Evolutionary conservation across 2,888 invertebrate species (phyloP).

Genomic region (Pollenia angustigena): DNA sequence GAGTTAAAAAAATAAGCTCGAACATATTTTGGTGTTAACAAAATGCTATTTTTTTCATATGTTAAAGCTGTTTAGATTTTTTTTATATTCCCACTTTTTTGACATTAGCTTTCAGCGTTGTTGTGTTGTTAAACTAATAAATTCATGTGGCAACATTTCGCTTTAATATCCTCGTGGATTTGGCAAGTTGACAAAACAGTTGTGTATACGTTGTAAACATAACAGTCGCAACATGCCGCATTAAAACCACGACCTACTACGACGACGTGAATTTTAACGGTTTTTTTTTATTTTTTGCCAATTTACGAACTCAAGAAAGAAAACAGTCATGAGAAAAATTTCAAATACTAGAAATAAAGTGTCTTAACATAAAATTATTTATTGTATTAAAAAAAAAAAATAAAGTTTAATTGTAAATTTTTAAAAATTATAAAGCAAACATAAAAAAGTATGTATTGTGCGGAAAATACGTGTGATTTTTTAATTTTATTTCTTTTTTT

Average conservation of each 20-base stretch:
- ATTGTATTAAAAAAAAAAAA: conserved; percentile 4
- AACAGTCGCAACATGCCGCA: conserved; percentile 54
- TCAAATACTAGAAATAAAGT: conserved; percentile 36
- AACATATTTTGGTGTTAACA: no score
- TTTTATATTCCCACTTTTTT: no score
- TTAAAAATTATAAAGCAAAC: background rate
- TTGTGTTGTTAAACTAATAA: background rate
- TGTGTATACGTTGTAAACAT: conserved; percentile 53
- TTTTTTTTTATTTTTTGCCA: background rate
- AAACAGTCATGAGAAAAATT: conserved; percentile 42
- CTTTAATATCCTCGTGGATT: conserved; percentile 34
- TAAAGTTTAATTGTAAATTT: background rate
- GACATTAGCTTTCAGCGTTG: background rate
- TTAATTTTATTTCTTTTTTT: no score
- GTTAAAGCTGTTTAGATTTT: no score
- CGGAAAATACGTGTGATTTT: no score
- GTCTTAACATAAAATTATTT: conserved; percentile 35
- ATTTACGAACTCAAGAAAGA: conserved; percentile 48
- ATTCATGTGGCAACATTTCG: conserved; percentile 19
- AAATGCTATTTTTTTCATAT: no score
- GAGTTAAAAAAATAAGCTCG: no score
- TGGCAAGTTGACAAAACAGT: conserved; percentile 60
- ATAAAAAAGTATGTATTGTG: background rate
- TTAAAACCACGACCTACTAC: conserved; percentile 50
- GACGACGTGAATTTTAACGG: conserved; percentile 46